phyloP scores from a whole-genome alignment of 1,140 invertebrate genomes.

The Doryteuthis pealeii region DNA sequence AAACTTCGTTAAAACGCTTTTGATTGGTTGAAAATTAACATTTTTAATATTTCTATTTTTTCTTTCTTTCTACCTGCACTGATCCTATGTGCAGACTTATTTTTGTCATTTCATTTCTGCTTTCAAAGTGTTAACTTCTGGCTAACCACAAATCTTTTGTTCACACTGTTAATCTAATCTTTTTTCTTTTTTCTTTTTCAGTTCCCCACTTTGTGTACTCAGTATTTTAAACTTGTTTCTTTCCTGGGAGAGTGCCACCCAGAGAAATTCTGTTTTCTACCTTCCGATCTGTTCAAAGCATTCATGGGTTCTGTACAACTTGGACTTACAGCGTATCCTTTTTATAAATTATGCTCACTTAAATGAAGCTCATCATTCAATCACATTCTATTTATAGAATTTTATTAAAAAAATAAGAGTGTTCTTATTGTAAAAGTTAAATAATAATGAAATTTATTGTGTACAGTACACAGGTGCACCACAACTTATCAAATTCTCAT shows the following conservation, averaged over 20 bases:
- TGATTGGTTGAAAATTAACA: too few species aligned
- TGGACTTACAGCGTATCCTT: constrained; percentile 67
- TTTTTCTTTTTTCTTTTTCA: constrained; percentile 60
- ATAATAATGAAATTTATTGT: too few species aligned
- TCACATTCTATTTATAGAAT: neutral
- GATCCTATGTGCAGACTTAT: too few species aligned
- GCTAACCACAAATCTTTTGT: too few species aligned
- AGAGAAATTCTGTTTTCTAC: constrained; percentile 65
- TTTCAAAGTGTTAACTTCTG: too few species aligned
- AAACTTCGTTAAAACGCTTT: too few species aligned
- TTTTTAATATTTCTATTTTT: too few species aligned
- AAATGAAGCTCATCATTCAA: neutral
- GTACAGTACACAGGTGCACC: too few species aligned
- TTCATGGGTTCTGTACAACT: constrained; percentile 71
- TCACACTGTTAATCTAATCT: neutral
- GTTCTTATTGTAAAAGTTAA: too few species aligned
- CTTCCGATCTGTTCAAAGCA: constrained; percentile 65
- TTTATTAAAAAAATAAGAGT: neutral
- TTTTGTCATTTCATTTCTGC: too few species aligned
- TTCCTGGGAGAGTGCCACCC: constrained; percentile 72
- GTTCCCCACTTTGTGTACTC: constrained; percentile 69
- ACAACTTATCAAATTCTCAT: too few species aligned
- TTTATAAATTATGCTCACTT: neutral
- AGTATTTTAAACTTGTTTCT: constrained; percentile 69
- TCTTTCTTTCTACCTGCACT: too few species aligned